Evolutionary conservation across 2,113 vertebrate genomes (phyloP), one percentile per base, ranked within the genome.

Genomic region (Myotis lucifugus): DNA sequence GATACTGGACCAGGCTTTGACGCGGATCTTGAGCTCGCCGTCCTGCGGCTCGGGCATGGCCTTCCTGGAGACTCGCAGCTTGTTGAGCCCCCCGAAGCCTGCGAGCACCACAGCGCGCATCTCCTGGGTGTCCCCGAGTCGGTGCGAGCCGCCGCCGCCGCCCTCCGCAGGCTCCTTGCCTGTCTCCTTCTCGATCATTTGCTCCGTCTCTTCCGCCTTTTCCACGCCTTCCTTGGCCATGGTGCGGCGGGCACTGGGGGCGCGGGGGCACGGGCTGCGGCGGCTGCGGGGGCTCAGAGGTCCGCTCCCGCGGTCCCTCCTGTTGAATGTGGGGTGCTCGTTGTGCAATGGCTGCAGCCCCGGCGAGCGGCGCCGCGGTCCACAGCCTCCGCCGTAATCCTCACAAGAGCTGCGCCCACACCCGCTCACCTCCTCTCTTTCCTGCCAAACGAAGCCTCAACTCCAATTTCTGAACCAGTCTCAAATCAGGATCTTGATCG

Each of bases 11-110:
- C 99, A 99, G 96, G 99, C 99, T 99, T 99, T 99, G 97, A 99
- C 99, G 95, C 99, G 99, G 97, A 99, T 99, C 98, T 99, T 99
- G 96, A 99, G 98, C 98, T 99, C 99, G n/a, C 99, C 99, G 67
- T 99, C 99, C 98, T 98, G 99, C 0, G 99, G 99, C 98, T 99
- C 99, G 21, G 99, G 99, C 99, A 99, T 99, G 92, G 98, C 96
- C 98, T 98, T 99, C 98, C 98, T 98, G 98, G 98, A 98, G 37
- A 99, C 99, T 97, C 99, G 98, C 98, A 99, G 99, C 99, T 99
- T 99, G 99, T 99, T 99, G 52, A 99, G 98, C 82, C 99, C 99
- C 46, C 99, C 99, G 94, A 99, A 99, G 74, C 98, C 99, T 21
- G 99, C 97, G 96, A 99, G 98, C 64, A 99, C 97, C 97, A 99